phyloP scores from a whole-genome alignment of 2,888 invertebrate species.

The Cosmia pyralina region DNA sequence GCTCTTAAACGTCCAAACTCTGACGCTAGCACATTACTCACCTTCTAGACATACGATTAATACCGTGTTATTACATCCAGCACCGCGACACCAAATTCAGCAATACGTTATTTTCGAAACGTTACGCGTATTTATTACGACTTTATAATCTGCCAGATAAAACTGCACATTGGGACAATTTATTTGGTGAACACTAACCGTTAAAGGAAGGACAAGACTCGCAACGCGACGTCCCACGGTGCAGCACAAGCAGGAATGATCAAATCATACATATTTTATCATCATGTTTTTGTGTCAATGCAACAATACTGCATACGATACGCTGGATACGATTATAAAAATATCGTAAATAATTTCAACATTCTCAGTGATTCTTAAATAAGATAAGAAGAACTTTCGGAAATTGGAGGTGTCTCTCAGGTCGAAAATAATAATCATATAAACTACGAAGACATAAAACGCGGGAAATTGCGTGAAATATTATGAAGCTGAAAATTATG shows the following conservation, averaged over 20 bases:
- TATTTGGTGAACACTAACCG: constrained; percentile 67
- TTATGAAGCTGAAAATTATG: constrained; percentile 62
- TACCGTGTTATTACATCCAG: constrained; percentile 49
- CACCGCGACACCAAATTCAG: constrained; percentile 49
- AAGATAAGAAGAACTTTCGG: constrained; percentile 46
- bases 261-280: constrained; percentile 69
- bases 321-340: too few relatives aligned
- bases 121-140: constrained; percentile 66
- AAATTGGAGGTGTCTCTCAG: constrained; percentile 36
- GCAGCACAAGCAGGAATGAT: constrained; percentile 57
- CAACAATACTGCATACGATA: constrained; percentile 33
- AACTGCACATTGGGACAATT: constrained; percentile 68
- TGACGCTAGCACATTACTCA: constrained; percentile 75
- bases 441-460: constrained; percentile 55
- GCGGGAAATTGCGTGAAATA: constrained; percentile 59
- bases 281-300: constrained; percentile 72
- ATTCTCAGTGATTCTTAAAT: constrained; percentile 41
- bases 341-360: constrained; percentile 57
- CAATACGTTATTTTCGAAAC: constrained; percentile 55
- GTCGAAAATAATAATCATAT: constrained; percentile 42
- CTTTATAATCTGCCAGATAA: constrained; percentile 72
- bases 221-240: constrained; percentile 46
- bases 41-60: constrained; percentile 65
- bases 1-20: constrained; percentile 79
- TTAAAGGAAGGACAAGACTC: constrained; percentile 47